Evolutionary conservation across 1,140 invertebrate genomes (phyloP), one percentile per base, ranked within the genome.

Genomic region (Drosophila arawakana): DNA sequence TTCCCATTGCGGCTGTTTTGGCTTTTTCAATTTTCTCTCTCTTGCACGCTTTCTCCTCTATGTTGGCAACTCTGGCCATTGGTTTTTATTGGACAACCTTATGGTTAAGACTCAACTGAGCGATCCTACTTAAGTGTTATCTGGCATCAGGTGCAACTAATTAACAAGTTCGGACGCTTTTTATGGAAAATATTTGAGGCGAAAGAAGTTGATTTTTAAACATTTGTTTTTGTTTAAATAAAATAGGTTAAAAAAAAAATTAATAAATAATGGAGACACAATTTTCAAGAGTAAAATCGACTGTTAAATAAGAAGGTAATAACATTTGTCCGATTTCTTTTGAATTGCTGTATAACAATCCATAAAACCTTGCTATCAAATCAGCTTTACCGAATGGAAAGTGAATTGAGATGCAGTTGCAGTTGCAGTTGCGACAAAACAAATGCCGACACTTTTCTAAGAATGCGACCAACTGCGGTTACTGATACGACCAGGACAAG

Each of bases 401-500:
- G 59, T 57, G 50, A 74, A 70, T 70, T 70, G 66, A 55, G 13
- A 7, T 61, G 55, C 66, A 69, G 71, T 61, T 69, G 57, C 35
- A 30, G 25, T 30, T 30, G 25, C 25, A 30, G 25, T 30, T 54
- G 73, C 63, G 54, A 81, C 59, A 76, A 63, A 79, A 55, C 69
- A 81, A 78, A 54, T 41, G 59, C 78, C 81, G 81, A 80, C 60
- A 13, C 55, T 50, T 39, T 86, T 86, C 82, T 58, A 71, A 65
- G 83, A 86, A 86, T 80, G 73, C 82, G 83, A 88, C 83, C 83
- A 86, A 86, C 83, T 86, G 83, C 83, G 83, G 83, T 88, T 77
- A 72, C 69, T 69, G 83, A 83, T 83, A 77, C 68, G 57, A 47
- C 37, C 18, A 35, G 62, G n/a, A 37, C 5, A 7, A n/a, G 25